Evolutionary conservation across 1,140 invertebrate species (phyloP).

Genomic region (Calycopis cecrops): DNA sequence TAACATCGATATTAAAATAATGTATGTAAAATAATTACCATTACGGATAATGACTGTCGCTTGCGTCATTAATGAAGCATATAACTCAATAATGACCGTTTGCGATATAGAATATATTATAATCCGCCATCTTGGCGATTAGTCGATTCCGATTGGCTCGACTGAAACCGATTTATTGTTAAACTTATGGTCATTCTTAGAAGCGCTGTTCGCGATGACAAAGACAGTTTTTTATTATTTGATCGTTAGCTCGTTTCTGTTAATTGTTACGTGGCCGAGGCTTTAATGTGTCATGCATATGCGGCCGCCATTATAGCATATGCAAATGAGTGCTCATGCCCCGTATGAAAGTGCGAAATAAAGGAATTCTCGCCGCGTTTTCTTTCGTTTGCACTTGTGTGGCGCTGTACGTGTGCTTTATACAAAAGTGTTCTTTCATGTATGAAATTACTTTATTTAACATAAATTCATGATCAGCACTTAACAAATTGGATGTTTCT

Average conservation of each 20-base stretch:
- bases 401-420: no score
- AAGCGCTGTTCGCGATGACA: slow-evolving; percentile 65
- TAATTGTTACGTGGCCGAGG: slow-evolving; percentile 68
- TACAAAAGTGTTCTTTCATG: no score
- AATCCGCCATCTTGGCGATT: background rate
- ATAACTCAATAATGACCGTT: slow-evolving; percentile 4
- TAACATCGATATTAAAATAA: no score
- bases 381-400: background rate
- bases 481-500: no score
- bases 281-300: slow-evolving; percentile 71
- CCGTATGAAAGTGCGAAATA: slow-evolving; percentile 15
- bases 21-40: background rate
- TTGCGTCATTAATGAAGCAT: slow-evolving; percentile 6
- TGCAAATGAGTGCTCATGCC: slow-evolving; percentile 53
- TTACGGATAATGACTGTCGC: slow-evolving; percentile 1
- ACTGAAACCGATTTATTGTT: slow-evolving; percentile 37
- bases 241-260: slow-evolving; percentile 62
- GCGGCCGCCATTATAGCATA: slow-evolving; percentile 59
- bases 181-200: slow-evolving; percentile 53
- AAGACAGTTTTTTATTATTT: slow-evolving; percentile 71
- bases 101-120: background rate
- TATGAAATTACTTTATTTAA: no score
- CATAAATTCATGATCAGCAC: no score
- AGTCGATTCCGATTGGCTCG: no score
- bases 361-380: slow-evolving; percentile 6